These are phyloP conservation scores for Otis tarda DNA, from an alignment of 2,113 vertebrate genomes.

Conservation along the genomic window DNA sequence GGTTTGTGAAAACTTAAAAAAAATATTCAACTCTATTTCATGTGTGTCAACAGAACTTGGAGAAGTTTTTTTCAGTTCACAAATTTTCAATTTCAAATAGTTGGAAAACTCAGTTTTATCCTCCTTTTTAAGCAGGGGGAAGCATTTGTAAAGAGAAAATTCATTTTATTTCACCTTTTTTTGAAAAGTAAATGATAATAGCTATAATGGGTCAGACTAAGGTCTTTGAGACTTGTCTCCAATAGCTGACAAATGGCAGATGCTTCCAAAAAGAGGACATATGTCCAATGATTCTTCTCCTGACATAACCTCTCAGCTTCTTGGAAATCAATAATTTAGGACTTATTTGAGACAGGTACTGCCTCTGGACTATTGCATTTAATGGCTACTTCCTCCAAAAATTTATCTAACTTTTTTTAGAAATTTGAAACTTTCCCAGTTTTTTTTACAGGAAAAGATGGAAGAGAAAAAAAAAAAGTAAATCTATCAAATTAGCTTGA, in stretches of 20 bases:
- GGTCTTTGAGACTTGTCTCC: neutral
- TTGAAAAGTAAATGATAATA: neutral
- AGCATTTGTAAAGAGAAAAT: neutral
- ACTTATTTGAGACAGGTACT: neutral
- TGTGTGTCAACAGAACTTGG: neutral
- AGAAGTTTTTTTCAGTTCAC: neutral
- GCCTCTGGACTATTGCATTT: neutral
- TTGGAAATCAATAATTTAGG: neutral
- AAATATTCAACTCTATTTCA: neutral
- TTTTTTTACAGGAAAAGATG: neutral
- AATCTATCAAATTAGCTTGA: neutral
- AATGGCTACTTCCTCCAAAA: neutral
- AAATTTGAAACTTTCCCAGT: neutral
- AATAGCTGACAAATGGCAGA: neutral
- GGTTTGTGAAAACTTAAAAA: neutral
- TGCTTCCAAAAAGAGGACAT: neutral
- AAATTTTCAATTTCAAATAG: neutral
- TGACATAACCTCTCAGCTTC: neutral
- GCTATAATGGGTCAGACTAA: neutral
- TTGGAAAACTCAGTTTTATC: neutral
- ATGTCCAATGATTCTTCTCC: neutral
- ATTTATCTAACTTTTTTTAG: neutral
- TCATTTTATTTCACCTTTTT: neutral
- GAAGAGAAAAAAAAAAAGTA: neutral
- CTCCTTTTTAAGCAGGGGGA: neutral